These are phyloP conservation scores for Notocelia uddmanniana DNA, from an alignment of 2,888 invertebrate genomes.

Conservation along the genomic window DNA sequence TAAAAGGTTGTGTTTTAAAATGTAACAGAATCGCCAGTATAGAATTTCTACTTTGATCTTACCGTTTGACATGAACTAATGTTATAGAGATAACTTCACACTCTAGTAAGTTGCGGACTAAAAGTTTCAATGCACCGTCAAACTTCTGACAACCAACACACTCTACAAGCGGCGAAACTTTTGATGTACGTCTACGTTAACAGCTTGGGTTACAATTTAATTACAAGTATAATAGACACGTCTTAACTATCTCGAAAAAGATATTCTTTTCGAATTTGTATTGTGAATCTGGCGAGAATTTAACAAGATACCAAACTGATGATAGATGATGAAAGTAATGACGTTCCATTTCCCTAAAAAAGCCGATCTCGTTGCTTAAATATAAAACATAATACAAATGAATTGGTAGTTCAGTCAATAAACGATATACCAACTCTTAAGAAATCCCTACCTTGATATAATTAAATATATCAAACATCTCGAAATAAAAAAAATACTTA, in stretches of 20 bases:
- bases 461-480: constrained; percentile 3
- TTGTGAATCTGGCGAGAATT: neutral
- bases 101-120: constrained; percentile 45
- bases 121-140: constrained; percentile 46
- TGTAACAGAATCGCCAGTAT: constrained; percentile 37
- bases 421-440: neutral
- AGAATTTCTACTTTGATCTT: constrained; percentile 40
- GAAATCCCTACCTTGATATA: neutral
- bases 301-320: no score
- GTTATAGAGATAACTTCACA: constrained; percentile 44
- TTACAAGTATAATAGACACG: constrained; percentile 17
- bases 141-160: constrained; percentile 42
- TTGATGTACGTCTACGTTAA: constrained; percentile 30
- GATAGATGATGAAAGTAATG: no score
- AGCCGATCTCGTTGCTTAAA: no score
- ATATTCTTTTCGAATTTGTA: neutral
- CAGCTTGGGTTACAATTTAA: constrained; percentile 33
- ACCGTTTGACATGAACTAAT: constrained; percentile 44
- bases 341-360: no score
- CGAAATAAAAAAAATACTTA: neutral
- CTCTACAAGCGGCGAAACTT: constrained; percentile 38
- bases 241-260: neutral
- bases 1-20: constrained; percentile 24
- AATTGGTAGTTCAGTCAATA: neutral
- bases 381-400: no score